phyloP scores from a whole-genome alignment of 2,888 invertebrate genomes.

The Phrixothrix hirtus region DNA sequence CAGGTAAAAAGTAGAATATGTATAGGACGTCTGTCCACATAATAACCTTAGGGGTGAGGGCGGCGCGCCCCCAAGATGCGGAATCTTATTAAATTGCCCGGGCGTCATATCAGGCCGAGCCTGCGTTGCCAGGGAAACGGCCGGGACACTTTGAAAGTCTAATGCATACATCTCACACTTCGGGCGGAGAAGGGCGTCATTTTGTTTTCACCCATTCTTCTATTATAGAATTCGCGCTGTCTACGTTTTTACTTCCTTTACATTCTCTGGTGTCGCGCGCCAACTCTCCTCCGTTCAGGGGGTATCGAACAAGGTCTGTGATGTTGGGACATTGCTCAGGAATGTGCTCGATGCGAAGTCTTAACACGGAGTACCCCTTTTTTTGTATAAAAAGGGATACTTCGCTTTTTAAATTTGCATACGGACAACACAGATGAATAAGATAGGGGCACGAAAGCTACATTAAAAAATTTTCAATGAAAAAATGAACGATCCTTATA shows the following conservation, averaged over 20 bases:
- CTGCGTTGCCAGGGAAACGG: constrained; percentile 70
- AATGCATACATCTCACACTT: constrained; percentile 59
- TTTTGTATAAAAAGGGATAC: constrained; percentile 1
- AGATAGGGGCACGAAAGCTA: constrained; percentile 9
- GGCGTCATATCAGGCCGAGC: constrained; percentile 68
- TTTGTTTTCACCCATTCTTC: constrained; percentile 56
- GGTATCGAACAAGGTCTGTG: constrained; percentile 34
- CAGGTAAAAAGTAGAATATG: constrained; percentile 49
- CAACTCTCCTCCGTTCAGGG: constrained; percentile 22
- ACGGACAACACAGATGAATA: constrained; percentile 9
- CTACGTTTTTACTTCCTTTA: constrained; percentile 40
- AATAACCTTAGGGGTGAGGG: constrained; percentile 35
- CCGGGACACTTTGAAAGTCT: constrained; percentile 63
- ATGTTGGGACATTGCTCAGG: constrained; percentile 19
- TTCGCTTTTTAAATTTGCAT: constrained; percentile 20
- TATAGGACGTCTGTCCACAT: constrained; percentile 53
- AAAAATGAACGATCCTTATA: constrained; percentile 9
- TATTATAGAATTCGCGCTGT: constrained; percentile 45
- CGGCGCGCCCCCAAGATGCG: constrained; percentile 53
- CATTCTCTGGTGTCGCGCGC: constrained; percentile 43
- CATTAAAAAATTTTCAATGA: constrained; percentile 10
- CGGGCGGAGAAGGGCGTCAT: constrained; percentile 50
- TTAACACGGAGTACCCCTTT: constrained; percentile 8
- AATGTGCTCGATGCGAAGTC: constrained; percentile 17
- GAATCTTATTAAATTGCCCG: constrained; percentile 62